Conservation (phyloP, 2,888 invertebrate genomes). For the Xylophagus ater region DNA sequence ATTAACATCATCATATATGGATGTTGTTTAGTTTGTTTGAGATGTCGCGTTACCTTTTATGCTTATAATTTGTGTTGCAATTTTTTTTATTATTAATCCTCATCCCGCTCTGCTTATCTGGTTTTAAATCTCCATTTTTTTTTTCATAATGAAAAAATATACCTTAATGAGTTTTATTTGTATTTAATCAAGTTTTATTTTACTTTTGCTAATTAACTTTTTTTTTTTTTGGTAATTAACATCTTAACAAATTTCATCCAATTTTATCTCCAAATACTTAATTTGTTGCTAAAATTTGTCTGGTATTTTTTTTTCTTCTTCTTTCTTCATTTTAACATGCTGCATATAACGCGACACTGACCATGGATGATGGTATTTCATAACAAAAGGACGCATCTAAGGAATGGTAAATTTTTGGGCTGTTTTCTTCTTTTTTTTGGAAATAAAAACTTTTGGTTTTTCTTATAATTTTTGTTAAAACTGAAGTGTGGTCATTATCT, state of each 20-base stretch:
- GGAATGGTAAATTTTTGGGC: not conserved
- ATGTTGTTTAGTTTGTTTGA: constrained; percentile 17
- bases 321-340: not conserved
- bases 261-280: not conserved
- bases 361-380: not conserved
- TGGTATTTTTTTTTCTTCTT: not conserved
- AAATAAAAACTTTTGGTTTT: not conserved
- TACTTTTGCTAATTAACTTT: not conserved
- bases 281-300: not conserved
- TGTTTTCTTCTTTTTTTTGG: constrained; percentile 2
- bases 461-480: not conserved
- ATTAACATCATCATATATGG: constrained; percentile 25
- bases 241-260: not conserved
- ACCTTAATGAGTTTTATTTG: not conserved
- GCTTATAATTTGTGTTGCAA: not conserved
- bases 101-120: constrained; percentile 4
- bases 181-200: no score
- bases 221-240: not conserved
- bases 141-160: not conserved
- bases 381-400: constrained; percentile 1
- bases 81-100: constrained; percentile 8
- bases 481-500: not conserved
- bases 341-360: not conserved
- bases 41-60: constrained; percentile 15
- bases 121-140: constrained; percentile 10